Evolutionary conservation across 2,113 vertebrate genomes (phyloP), one percentile per base, ranked within the genome.

Genomic region (Mormoops blainvillei): DNA sequence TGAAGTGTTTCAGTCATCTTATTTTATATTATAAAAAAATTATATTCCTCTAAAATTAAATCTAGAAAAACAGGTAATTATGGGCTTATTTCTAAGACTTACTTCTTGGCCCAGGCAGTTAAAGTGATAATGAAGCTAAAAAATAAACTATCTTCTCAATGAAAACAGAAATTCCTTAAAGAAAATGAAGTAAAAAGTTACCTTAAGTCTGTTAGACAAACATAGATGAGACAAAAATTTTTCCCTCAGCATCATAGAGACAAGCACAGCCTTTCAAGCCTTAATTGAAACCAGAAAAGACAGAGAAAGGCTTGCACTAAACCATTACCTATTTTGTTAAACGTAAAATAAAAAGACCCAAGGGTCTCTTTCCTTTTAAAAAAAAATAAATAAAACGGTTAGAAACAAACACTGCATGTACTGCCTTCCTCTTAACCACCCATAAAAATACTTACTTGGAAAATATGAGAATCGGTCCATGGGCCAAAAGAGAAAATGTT

Each of bases 321-420:
- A 77, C 33, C 7, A 65, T 61, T 41, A 50, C 43, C 63, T 86
- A 36, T 91, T 95, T 74, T 56, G 63, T 56, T 95, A 95, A 83
- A 96, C 16, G 56, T 71, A 93, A 94, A 78, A 82, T 45, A 54
- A 61, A 94, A 90, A 91, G 81, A 93, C 14, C 84, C 28, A 43
- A 91, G n/a, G 22, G 20, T 28, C n/a, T 92, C 28, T 91, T 87
- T 76, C 19, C 31, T 56, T 91, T 43, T 7, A 45, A 71, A 76
- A 73, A 45, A 65, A 26, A 48, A 6, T 70, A 45, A 0, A 54
- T 43, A 83, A 50, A 96, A 76, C 77, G 41, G 13, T 78, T 91
- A 54, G n/a, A 92, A 93, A 92, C 19, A 91, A 48, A 92, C 68
- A 80, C 7, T 56, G 16, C 24, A 93, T 71, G 10, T 26, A 68